Evolutionary conservation across 2,797 vertebrate genomes (phyloP).

Genomic region (Anguilla marmorata): DNA sequence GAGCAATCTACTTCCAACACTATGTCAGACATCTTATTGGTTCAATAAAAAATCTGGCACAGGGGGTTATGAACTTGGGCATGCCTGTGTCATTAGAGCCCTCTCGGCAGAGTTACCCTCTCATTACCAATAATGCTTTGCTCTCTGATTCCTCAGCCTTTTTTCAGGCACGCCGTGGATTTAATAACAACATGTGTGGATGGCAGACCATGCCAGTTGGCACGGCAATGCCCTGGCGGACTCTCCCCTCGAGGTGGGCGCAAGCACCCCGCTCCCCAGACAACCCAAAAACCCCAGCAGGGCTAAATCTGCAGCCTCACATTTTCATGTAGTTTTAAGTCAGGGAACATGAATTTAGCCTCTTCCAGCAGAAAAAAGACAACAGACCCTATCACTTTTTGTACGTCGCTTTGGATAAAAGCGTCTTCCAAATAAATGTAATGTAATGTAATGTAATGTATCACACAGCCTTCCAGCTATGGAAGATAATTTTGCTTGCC

Average conservation of each 20-base stretch:
- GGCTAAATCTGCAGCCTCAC: constrained; percentile 41
- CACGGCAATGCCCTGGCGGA: constrained; percentile 54
- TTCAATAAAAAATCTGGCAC: constrained; percentile 61
- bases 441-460: too few species aligned
- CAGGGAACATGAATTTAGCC: constrained; percentile 56
- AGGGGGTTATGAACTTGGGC: constrained; percentile 56
- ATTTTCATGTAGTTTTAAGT: constrained; percentile 19
- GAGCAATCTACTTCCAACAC: constrained; percentile 49
- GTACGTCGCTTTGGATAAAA: too few species aligned
- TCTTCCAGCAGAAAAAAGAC: constrained; percentile 66
- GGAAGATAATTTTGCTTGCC: constrained; percentile 68
- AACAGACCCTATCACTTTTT: constrained; percentile 52
- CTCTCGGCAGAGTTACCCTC: constrained; percentile 65
- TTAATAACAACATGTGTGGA: constrained; percentile 73
- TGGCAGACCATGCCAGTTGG: constrained; percentile 66
- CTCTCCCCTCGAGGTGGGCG: constrained; percentile 48
- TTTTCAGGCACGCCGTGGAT: constrained; percentile 69
- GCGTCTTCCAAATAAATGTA: too few species aligned
- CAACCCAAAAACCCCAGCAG: constrained; percentile 64
- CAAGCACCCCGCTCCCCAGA: constrained; percentile 31
- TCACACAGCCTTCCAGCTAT: constrained; percentile 63
- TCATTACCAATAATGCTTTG: constrained; percentile 73
- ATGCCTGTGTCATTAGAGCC: constrained; percentile 70
- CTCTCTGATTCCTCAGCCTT: constrained; percentile 63
- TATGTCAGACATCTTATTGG: constrained; percentile 62